Conservation (phyloP, 2,113 vertebrate genomes). For the Mormoops blainvillei region DNA sequence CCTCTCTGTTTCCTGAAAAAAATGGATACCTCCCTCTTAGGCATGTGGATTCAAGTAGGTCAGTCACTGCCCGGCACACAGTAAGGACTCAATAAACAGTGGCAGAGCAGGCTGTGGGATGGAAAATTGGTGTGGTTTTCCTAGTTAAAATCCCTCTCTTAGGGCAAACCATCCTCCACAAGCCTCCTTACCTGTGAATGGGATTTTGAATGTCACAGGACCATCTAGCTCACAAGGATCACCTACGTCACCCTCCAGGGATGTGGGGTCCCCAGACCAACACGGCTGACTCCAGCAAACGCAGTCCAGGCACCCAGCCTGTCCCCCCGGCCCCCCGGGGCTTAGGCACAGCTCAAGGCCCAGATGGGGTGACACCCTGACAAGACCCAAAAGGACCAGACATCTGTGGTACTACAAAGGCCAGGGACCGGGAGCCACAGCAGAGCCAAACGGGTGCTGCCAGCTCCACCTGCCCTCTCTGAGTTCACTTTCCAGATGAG, state of each 20-base stretch:
- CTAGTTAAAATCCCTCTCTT: background rate
- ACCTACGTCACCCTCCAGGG: background rate
- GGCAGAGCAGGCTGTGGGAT: background rate
- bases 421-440: background rate
- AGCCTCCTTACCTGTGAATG: background rate
- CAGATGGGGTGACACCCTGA: fast-evolving
- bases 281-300: background rate
- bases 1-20: background rate
- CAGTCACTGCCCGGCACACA: background rate
- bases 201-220: background rate
- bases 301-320: background rate
- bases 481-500: background rate
- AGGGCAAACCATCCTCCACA: no score
- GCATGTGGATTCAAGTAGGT: background rate
- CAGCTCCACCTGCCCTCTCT: fast-evolving
- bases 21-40: background rate
- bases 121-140: no score
- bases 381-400: background rate
- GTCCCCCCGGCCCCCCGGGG: background rate
- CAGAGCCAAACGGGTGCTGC: background rate
- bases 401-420: background rate
- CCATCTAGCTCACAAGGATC: background rate
- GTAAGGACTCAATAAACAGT: background rate
- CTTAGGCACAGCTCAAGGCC: background rate
- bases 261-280: background rate